These are phyloP conservation scores for Lordiphosa mommai DNA, from an alignment of 1,140 invertebrate genomes.

Conservation along the genomic window DNA sequence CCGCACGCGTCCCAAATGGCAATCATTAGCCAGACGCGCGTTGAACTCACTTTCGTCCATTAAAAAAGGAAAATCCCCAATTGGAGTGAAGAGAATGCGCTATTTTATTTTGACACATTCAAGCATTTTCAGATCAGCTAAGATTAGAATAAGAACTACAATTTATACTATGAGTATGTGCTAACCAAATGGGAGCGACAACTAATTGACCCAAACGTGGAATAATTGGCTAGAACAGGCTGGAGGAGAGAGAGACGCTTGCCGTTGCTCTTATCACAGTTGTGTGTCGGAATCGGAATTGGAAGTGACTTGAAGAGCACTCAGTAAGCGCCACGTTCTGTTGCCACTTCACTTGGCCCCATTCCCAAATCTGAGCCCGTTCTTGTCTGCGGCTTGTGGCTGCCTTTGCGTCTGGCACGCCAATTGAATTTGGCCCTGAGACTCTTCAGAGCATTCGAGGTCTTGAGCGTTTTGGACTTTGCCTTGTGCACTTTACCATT, in stretches of 20 bases:
- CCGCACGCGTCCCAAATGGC: conserved; percentile 22
- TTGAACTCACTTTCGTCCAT: conserved; percentile 3
- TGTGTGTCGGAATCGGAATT: conserved; percentile 41
- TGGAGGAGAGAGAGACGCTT: conserved; percentile 34
- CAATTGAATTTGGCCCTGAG: conserved; percentile 68
- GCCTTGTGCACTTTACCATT: conserved; percentile 62
- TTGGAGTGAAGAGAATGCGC: conserved; percentile 14
- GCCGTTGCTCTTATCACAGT: conserved; percentile 65
- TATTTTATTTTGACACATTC: conserved; percentile 40
- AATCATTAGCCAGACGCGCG: conserved; percentile 27
- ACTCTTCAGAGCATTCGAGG: conserved; percentile 45
- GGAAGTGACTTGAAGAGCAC: conserved; percentile 31
- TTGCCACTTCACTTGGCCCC: conserved; percentile 5
- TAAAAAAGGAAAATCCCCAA: neutral
- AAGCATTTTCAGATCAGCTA: neutral
- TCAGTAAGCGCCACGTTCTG: conserved; percentile 41
- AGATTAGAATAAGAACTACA: conserved; percentile 10
- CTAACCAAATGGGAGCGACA: conserved; percentile 4
- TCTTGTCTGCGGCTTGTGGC: conserved; percentile 23
- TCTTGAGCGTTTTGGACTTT: conserved; percentile 48
- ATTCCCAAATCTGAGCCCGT: neutral
- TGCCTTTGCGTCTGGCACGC: conserved; percentile 55
- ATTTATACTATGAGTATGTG: conserved; percentile 10
- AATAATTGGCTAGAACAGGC: conserved; percentile 45
- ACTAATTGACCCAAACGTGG: conserved; percentile 32